Evolutionary conservation across 2,113 vertebrate genomes (phyloP), one percentile per base, ranked within the genome.

Genomic region (Tautogolabrus adspersus): DNA sequence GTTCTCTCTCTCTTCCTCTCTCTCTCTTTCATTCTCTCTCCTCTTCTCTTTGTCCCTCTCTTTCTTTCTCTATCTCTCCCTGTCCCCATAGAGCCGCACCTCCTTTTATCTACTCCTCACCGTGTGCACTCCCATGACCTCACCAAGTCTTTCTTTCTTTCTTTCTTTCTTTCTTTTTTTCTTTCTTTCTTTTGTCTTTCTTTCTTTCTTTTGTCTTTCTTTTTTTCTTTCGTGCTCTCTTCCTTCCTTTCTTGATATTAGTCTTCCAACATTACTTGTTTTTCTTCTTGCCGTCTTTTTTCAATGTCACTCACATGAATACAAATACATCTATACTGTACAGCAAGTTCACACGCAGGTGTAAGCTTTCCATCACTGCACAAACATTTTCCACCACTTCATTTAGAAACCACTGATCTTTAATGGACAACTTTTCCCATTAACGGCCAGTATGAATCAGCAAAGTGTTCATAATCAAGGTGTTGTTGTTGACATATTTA

Each of bases 121-220:
- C 60, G 75, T 79, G 74, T 81, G 82, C 86, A 78, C 83, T 90
- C 71, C 79, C 75, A 75, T 87, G 82, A 92, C 86, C 88, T 87
- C 57, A 7, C 19, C 18, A 30, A 68, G 52, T 81, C 76, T 75
- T 52, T 81, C 58, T 67, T 61, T 79, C 61, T 42, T 23, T 72
- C 38, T 64, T 49, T 22, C 15, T 59, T 57, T 62, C 58, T 78
- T 51, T 52, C 70, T 12, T n/a, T 59, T 75, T 68, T 62, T 80
- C 54, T 40, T 62, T 75, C 56, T 51, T 37, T 51, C 19, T n/a
- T n/a, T n/a, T 69, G 59, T 57, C 66, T 72, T 58, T 61, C 62
- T 37, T 30, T 72, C 58, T 61, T 56, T 51, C 38, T 64, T 49
- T 22, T 69, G 59, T 57, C 15, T 59, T 57, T 62, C 58, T 78